Conservation (phyloP, 2,888 invertebrate genomes). For the Apamea epomidion region DNA sequence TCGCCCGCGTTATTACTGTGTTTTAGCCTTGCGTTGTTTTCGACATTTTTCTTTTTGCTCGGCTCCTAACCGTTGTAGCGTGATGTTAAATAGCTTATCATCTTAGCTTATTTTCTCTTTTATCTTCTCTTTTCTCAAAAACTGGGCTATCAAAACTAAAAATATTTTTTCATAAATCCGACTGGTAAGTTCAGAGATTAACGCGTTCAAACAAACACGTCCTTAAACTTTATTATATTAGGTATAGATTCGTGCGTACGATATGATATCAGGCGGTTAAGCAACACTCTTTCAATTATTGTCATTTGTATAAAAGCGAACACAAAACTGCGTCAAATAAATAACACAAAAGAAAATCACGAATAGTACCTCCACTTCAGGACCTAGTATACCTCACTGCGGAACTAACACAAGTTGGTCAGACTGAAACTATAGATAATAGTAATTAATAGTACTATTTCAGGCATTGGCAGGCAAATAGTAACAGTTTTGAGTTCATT, state of each 20-base stretch:
- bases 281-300: too few relatives aligned
- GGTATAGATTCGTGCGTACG: neutral
- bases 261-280: neutral
- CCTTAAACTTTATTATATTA: neutral
- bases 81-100: too few relatives aligned
- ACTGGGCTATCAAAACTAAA: too few relatives aligned
- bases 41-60: too few relatives aligned
- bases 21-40: too few relatives aligned
- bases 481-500: constrained; percentile 4
- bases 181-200: neutral
- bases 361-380: too few relatives aligned
- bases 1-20: neutral
- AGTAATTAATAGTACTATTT: constrained; percentile 15
- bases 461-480: constrained; percentile 11
- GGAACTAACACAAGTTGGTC: constrained; percentile 14
- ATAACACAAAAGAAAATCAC: neutral
- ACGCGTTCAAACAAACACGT: neutral
- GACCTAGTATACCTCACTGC: neutral
- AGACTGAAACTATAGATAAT: constrained; percentile 1
- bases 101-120: too few relatives aligned
- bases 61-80: too few relatives aligned
- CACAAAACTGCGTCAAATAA: neutral
- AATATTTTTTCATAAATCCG: too few relatives aligned
- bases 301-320: neutral
- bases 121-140: too few relatives aligned